A percentile compares a stretch with the other conserved stretches of the same genome.
phyloP scores from a whole-genome alignment of 2,797 vertebrate genomes.

The Cynodonichthys magdalenae region DNA sequence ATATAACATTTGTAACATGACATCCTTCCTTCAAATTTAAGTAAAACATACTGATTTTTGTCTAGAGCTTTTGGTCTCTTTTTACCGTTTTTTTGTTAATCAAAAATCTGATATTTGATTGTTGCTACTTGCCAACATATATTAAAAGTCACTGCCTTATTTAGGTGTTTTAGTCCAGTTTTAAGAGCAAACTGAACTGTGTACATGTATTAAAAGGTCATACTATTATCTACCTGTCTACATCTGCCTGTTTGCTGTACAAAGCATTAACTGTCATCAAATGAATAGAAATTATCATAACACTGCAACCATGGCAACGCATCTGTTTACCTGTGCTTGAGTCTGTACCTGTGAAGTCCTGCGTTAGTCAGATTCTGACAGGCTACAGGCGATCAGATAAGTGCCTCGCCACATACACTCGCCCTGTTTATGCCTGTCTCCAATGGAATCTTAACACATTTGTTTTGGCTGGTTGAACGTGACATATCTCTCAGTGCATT shows the following conservation, averaged over 20 bases:
- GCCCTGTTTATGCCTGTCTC: neutral
- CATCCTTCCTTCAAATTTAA: neutral
- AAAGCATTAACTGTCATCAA: neutral
- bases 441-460: neutral
- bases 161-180: neutral
- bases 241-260: slow-evolving; percentile 2
- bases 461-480: slow-evolving; percentile 17
- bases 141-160: neutral
- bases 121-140: neutral
- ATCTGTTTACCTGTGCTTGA: neutral
- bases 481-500: neutral
- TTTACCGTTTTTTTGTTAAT: neutral
- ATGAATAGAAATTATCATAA: slow-evolving; percentile 1
- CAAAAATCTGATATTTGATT: neutral
- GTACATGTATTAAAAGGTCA: neutral
- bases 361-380: neutral
- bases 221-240: no score
- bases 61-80: neutral
- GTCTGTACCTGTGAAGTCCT: neutral
- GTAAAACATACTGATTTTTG: neutral
- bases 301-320: neutral
- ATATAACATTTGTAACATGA: neutral
- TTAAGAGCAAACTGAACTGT: neutral
- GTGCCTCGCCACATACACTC: neutral
- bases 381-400: neutral